Conservation (phyloP, 2,113 vertebrate genomes). For the Bubo scandiacus region DNA sequence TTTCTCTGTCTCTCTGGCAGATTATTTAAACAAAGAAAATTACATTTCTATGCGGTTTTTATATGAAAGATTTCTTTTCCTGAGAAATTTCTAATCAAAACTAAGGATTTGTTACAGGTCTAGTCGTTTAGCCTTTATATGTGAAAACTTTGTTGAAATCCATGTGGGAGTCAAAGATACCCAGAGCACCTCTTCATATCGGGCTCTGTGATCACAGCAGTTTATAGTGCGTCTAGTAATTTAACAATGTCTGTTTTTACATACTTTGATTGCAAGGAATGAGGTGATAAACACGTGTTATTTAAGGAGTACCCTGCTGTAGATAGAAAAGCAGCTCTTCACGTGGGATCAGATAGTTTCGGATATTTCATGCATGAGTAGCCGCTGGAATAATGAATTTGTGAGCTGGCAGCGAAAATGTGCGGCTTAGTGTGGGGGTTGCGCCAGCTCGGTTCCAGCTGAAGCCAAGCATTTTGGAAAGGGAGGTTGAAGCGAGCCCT, state of each 20-base stretch:
- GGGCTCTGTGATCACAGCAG: background rate
- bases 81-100: background rate
- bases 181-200: background rate
- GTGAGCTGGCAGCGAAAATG: background rate
- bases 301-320: background rate
- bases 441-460: background rate
- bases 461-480: background rate
- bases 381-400: constrained; percentile 5
- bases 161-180: background rate
- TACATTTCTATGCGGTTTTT: background rate
- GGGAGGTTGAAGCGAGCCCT: background rate
- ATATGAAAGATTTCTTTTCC: background rate
- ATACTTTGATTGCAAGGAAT: background rate
- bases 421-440: background rate
- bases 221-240: background rate
- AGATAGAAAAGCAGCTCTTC: background rate
- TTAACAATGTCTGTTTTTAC: background rate
- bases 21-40: constrained; percentile 38
- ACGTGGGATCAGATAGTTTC: background rate
- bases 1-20: background rate
- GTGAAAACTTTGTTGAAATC: background rate
- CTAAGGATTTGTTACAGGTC: background rate
- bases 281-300: background rate
- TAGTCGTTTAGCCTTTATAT: background rate
- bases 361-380: background rate